A percentile compares a stretch with the other conserved stretches of the same genome.
Conservation (phyloP, 2,113 vertebrate species). For the Chloroceryle aenea region DNA sequence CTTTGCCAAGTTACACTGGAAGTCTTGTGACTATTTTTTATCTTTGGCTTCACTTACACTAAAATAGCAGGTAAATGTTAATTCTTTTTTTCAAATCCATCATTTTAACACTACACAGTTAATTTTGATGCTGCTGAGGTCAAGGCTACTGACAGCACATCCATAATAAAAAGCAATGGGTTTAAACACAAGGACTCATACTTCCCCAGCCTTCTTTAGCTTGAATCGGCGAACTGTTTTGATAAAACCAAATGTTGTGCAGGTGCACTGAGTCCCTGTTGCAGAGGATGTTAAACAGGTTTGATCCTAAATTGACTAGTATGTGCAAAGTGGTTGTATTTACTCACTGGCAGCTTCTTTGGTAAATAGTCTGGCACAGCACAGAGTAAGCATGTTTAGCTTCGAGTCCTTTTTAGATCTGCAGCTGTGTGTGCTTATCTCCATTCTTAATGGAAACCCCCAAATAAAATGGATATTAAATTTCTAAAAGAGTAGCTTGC, state of each 20-base stretch:
- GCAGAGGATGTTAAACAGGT: background rate
- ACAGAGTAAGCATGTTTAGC: background rate
- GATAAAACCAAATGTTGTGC: slow-evolving; percentile 25
- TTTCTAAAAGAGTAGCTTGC: background rate
- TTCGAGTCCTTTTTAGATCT: slow-evolving; percentile 17
- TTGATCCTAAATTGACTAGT: slow-evolving; percentile 51
- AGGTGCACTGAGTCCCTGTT: slow-evolving; percentile 16
- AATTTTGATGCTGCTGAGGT: slow-evolving; percentile 11
- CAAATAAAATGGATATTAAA: background rate
- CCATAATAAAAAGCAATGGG: background rate
- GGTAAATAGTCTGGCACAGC: slow-evolving; percentile 27
- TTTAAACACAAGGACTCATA: background rate
- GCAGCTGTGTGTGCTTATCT: slow-evolving; percentile 53
- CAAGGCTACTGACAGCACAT: background rate
- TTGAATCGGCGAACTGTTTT: slow-evolving; percentile 6
- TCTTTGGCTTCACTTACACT: background rate
- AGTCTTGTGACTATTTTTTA: background rate
- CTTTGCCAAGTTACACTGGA: background rate
- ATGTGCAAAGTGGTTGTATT: slow-evolving; percentile 38
- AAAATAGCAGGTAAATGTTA: slow-evolving; percentile 18
- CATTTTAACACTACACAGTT: slow-evolving; percentile 18
- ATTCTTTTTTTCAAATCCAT: background rate
- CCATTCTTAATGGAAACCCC: background rate
- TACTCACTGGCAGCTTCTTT: slow-evolving; percentile 37
- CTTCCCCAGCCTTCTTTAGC: background rate